A percentile compares a stretch with the other conserved stretches of the same genome.
These are phyloP conservation scores for Patella pellucida DNA, from an alignment of 2,888 invertebrate genomes.

Conservation along the genomic window DNA sequence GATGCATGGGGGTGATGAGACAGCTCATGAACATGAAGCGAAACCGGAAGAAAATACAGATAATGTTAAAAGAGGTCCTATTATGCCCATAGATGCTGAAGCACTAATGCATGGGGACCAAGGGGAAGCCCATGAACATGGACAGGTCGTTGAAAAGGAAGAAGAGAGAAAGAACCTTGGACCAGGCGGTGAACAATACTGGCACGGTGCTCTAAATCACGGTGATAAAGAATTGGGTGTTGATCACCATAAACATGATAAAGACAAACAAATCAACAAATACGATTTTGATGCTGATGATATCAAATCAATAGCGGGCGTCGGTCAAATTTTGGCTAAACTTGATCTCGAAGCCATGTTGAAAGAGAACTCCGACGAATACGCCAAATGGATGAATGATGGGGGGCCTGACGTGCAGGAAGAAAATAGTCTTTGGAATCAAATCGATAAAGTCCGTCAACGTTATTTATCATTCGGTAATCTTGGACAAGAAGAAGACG, in stretches of 20 bases:
- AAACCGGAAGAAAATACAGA: not conserved
- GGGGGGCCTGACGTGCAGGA: not conserved
- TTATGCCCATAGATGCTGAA: not conserved
- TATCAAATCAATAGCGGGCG: not conserved
- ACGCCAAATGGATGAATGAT: not conserved
- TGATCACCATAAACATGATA: not conserved
- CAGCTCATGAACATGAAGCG: slow-evolving; percentile 15
- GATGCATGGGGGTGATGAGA: slow-evolving; percentile 14
- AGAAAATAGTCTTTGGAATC: not conserved
- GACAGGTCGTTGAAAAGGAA: not conserved
- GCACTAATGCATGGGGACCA: not conserved
- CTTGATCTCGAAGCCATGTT: not conserved
- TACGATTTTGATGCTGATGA: slow-evolving; percentile 1
- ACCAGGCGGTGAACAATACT: not conserved
- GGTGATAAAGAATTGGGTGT: not conserved
- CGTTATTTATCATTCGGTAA: slow-evolving; percentile 1
- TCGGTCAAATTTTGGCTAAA: not conserved
- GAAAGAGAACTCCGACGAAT: not conserved
- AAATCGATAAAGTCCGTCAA: not conserved
- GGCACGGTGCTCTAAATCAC: not conserved
- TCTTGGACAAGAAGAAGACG: not conserved
- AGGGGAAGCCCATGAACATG: not conserved
- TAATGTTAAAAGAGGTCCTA: not conserved
- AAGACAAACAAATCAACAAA: not conserved
- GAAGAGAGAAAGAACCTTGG: not conserved